phyloP scores from a whole-genome alignment of 2,888 invertebrate species.

The Lutraria lutraria region DNA sequence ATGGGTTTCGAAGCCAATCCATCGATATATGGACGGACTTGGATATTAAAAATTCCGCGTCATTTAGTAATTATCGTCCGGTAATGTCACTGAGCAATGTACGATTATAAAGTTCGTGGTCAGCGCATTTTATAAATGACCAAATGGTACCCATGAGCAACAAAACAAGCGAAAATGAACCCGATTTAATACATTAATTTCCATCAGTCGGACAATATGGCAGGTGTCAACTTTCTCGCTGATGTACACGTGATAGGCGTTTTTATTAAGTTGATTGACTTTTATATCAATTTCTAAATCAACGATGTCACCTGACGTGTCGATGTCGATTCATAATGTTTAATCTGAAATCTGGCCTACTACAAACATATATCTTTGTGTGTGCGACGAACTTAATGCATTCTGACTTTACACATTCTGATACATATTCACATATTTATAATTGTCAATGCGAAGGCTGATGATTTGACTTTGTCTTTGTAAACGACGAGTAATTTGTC shows the following conservation, averaged over 20 bases:
- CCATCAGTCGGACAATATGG: not conserved
- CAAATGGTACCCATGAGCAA: not conserved
- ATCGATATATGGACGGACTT: not conserved
- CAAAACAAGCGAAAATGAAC: not conserved
- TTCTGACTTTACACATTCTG: not conserved
- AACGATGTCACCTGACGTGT: slow-evolving; percentile 2
- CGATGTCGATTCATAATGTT: not conserved
- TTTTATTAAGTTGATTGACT: slow-evolving; percentile 26
- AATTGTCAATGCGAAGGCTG: too few relatives aligned
- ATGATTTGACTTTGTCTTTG: too few relatives aligned
- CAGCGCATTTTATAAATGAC: not conserved
- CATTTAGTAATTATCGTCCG: not conserved
- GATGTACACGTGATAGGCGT: not conserved
- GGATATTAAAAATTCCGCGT: not conserved
- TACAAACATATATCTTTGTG: not conserved
- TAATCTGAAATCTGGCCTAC: not conserved
- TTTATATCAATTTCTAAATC: not conserved
- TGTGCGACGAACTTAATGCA: not conserved
- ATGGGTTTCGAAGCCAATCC: not conserved
- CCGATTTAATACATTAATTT: not conserved
- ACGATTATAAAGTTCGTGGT: not conserved
- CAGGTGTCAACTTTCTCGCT: slow-evolving; percentile 1
- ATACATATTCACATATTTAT: too few relatives aligned
- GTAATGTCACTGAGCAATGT: not conserved
- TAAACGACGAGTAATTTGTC: too few relatives aligned